phyloP scores from a whole-genome alignment of 2,888 invertebrate species.

The Ypsolopha scabrella region DNA sequence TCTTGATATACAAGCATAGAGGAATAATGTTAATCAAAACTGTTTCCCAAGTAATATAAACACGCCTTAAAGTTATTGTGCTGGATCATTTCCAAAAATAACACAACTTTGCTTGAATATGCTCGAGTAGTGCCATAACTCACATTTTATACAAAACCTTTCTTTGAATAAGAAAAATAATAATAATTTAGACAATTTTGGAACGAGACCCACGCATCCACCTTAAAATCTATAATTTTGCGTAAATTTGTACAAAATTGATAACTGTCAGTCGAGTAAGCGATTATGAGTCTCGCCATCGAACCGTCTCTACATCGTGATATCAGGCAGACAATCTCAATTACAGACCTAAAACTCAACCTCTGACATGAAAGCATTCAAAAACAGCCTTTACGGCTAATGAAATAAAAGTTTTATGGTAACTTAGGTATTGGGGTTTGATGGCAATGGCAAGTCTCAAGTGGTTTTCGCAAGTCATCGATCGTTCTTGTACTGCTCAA shows the following conservation, averaged over 20 bases:
- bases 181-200: too few relatives aligned
- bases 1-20: too few relatives aligned
- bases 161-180: too few relatives aligned
- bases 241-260: slow-evolving; percentile 13
- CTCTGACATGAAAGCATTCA: neutral
- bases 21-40: too few relatives aligned
- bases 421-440: neutral
- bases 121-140: too few relatives aligned
- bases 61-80: too few relatives aligned
- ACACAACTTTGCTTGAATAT: too few relatives aligned
- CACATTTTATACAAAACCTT: too few relatives aligned
- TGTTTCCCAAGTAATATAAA: too few relatives aligned
- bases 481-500: slow-evolving; percentile 36
- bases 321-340: slow-evolving; percentile 45
- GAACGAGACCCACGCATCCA: too few relatives aligned
- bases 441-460: slow-evolving; percentile 18
- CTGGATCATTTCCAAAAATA: too few relatives aligned
- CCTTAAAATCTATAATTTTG: too few relatives aligned
- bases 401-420: neutral
- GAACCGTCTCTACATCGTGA: slow-evolving; percentile 8
- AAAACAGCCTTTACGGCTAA: neutral
- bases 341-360: slow-evolving; percentile 22
- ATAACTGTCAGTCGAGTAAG: slow-evolving; percentile 28
- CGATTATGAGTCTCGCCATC: slow-evolving; percentile 13
- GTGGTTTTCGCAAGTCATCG: slow-evolving; percentile 49